These are phyloP conservation scores for Drymodes brunneopygia DNA, from an alignment of 2,113 vertebrate genomes.

Conservation along the genomic window DNA sequence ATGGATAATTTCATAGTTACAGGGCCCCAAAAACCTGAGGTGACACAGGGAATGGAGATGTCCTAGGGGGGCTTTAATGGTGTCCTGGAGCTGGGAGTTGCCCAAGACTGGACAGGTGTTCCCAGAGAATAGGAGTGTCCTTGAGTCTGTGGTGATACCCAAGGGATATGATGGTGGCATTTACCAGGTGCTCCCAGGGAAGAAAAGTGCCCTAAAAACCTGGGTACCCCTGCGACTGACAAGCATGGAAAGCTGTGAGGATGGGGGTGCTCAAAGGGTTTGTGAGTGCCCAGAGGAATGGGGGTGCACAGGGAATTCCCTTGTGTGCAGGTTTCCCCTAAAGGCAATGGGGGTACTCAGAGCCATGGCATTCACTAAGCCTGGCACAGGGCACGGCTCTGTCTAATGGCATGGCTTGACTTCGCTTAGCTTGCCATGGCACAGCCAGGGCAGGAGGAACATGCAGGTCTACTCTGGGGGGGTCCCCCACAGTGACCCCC, in stretches of 20 bases:
- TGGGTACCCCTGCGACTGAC: background rate
- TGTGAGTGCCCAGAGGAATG: background rate
- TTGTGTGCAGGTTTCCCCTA: background rate
- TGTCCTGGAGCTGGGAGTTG: background rate
- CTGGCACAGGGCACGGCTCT: fast-evolving
- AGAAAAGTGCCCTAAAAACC: background rate
- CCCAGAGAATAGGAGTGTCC: background rate
- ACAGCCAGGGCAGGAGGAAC: background rate
- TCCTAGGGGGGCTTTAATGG: background rate
- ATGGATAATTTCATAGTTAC: background rate
- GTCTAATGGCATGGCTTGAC: background rate
- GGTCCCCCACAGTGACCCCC: fast-evolving
- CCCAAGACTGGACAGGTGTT: background rate
- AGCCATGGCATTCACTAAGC: fast-evolving
- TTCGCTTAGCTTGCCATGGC: background rate
- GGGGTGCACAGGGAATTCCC: background rate
- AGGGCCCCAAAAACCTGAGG: background rate
- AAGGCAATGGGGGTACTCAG: background rate
- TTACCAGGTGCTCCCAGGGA: background rate
- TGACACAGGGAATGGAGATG: background rate
- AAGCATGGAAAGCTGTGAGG: background rate
- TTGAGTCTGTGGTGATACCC: background rate
- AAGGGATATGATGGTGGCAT: too few relatives aligned
- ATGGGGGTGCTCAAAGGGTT: background rate
- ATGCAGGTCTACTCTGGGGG: fast-evolving